Evolutionary conservation across 2,113 vertebrate genomes (phyloP).

Genomic region (Maccullochella peelii): DNA sequence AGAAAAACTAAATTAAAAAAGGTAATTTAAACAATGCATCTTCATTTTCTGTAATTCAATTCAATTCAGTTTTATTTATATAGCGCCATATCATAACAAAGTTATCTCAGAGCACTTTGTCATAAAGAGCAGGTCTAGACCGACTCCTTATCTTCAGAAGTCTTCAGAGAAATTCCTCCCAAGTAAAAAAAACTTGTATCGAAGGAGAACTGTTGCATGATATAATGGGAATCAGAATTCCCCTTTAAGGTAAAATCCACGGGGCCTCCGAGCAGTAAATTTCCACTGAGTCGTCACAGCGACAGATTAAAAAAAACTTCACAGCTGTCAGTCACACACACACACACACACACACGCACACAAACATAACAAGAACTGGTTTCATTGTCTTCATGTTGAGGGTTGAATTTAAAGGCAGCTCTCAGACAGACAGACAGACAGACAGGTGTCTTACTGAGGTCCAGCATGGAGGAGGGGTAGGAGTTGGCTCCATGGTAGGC

Average conservation of each 20-base stretch:
- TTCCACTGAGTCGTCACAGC: constrained; percentile 23
- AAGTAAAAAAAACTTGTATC: too few relatives aligned
- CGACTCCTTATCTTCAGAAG: too few relatives aligned
- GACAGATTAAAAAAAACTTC: background rate
- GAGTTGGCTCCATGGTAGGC: constrained; percentile 93
- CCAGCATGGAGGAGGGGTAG: constrained; percentile 88
- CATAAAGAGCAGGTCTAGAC: too few relatives aligned
- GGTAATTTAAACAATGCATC: background rate
- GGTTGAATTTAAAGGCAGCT: background rate
- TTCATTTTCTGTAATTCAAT: too few relatives aligned
- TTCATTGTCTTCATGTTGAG: background rate
- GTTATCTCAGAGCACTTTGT: too few relatives aligned
- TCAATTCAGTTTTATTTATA: too few relatives aligned
- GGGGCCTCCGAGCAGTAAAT: constrained; percentile 14
- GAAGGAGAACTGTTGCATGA: background rate
- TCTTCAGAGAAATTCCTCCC: background rate
- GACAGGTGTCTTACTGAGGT: constrained; percentile 88
- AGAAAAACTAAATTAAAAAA: background rate
- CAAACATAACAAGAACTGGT: constrained; percentile 2
- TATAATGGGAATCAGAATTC: background rate
- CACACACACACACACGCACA: too few relatives aligned
- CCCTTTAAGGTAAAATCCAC: background rate
- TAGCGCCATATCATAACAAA: too few relatives aligned
- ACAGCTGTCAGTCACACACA: constrained; percentile 8
- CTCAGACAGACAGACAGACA: background rate